Evolutionary conservation across 2,797 vertebrate species (phyloP).

Genomic region (Cottoperca gobio): DNA sequence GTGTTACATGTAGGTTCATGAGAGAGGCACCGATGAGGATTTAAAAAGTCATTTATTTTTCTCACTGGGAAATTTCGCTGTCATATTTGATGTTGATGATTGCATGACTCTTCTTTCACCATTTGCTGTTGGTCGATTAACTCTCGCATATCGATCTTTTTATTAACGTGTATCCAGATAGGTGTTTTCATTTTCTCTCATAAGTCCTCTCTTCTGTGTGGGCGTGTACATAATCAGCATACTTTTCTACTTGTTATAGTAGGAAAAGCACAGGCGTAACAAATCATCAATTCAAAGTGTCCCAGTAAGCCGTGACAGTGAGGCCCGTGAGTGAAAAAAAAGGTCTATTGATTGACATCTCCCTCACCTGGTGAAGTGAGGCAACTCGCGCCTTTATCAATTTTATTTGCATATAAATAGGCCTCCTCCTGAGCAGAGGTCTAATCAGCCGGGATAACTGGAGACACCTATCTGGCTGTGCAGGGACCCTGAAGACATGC

Average conservation of each 20-base stretch:
- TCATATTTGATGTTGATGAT: conserved; percentile 7
- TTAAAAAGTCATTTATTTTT: conserved; percentile 64
- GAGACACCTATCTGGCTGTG: not conserved
- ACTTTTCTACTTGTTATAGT: not conserved
- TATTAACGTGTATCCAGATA: not conserved
- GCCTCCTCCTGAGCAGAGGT: not conserved
- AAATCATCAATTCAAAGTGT: not conserved
- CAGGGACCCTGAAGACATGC: too few species aligned
- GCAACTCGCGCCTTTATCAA: not conserved
- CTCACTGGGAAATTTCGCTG: conserved; percentile 26
- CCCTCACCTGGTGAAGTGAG: not conserved
- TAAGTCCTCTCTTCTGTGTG: not conserved
- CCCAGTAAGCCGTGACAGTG: too few species aligned
- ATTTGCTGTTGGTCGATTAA: not conserved
- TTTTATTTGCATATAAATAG: not conserved
- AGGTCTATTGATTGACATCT: not conserved
- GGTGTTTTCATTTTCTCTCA: not conserved
- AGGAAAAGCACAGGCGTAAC: not conserved
- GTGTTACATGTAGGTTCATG: conserved; percentile 53
- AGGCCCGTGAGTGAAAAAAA: not conserved
- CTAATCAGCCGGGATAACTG: too few species aligned
- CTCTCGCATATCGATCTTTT: conserved; percentile 13
- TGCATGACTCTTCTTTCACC: not conserved
- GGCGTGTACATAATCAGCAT: not conserved
- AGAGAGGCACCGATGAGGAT: conserved; percentile 50